Base-by-base conservation (phyloP, 1,140 invertebrate species). In the Yoshiicerus persimilis region DNA sequence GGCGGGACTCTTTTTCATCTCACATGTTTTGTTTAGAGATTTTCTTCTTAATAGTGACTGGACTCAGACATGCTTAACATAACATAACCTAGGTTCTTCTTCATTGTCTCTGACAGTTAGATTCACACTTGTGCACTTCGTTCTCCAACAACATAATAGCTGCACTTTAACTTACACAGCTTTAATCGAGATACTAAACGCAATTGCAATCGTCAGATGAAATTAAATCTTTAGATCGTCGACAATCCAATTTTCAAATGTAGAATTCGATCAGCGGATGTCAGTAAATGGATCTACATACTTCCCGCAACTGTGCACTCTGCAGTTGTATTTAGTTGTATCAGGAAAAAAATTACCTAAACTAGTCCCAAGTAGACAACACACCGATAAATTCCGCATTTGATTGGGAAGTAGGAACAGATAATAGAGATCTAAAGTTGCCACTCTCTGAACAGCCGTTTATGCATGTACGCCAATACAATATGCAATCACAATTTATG, bases 191-290 rank as follows among this genome's bases (percentile, higher is more conserved):
- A 30, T 70, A n/a, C n/a, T n/a, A 13, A 30, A 11, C 66, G 20
- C 30, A 34, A 80, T 36, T 80, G 75, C 75, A 70, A 70, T 30
- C 64, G 10, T 25, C 64, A 27, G 23, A 70, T 38, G 75, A 80
- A 38, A 80, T 80, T 30, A 80, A 32, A 80, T 80, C 75, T 80
- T 80, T 80, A 80, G 30, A 10, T 80, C 34, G n/a, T 80, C 75
- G 75, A 80, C 75, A 80, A n/a, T 36, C 75, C 75, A 80, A 80
- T 80, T 80, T 80, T 80, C 75, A 80, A 38, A 80, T 80, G 34
- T 80, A 80, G 34, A 80, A 80, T 80, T 80, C 75, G 75, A 80
- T 80, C 75, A 80, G 75, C 36, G 75, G 16, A 80, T 80, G 32
- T 80, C 30, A 36, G 30, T 20, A 9, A 38, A 20, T 8, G 32